Conservation (phyloP, 2,888 invertebrate genomes). For the Sturmia bella region DNA sequence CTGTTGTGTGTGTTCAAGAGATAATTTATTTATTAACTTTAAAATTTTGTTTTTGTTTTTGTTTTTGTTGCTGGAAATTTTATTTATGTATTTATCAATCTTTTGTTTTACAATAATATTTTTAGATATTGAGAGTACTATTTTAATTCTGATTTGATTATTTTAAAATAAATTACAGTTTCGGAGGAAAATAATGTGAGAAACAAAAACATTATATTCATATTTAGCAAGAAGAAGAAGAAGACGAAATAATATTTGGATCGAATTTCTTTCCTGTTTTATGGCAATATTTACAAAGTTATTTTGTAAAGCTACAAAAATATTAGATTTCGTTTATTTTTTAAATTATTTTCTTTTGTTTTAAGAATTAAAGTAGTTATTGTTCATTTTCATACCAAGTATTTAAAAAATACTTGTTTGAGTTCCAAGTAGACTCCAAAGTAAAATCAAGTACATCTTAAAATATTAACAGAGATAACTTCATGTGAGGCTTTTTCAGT, state of each 20-base stretch:
- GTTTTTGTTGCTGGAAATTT: slow-evolving; percentile 21
- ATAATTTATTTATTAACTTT: slow-evolving; percentile 55
- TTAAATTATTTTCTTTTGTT: slow-evolving; percentile 19
- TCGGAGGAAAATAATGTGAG: slow-evolving; percentile 7
- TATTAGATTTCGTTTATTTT: slow-evolving; percentile 2
- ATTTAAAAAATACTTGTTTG: slow-evolving; percentile 53
- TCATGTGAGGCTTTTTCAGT: too few species aligned
- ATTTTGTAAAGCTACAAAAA: slow-evolving; percentile 3
- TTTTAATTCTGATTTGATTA: slow-evolving; percentile 60
- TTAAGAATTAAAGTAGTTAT: slow-evolving; percentile 73
- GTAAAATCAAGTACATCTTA: too few species aligned
- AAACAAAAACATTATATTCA: background rate
- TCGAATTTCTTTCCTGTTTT: slow-evolving; percentile 14
- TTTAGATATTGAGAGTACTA: slow-evolving; percentile 64
- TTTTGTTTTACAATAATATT: slow-evolving; percentile 70
- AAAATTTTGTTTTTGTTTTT: slow-evolving; percentile 29
- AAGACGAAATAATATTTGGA: slow-evolving; percentile 44
- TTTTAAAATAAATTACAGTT: slow-evolving; percentile 9
- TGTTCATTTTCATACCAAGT: slow-evolving; percentile 71
- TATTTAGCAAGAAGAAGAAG: slow-evolving; percentile 8
- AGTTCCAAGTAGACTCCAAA: background rate
- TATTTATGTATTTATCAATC: slow-evolving; percentile 63
- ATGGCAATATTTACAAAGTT: slow-evolving; percentile 43
- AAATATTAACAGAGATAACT: too few species aligned
- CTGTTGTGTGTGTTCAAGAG: slow-evolving; percentile 72